Evolutionary conservation across 2,113 vertebrate species (phyloP).

Genomic region (Panthera uncia): DNA sequence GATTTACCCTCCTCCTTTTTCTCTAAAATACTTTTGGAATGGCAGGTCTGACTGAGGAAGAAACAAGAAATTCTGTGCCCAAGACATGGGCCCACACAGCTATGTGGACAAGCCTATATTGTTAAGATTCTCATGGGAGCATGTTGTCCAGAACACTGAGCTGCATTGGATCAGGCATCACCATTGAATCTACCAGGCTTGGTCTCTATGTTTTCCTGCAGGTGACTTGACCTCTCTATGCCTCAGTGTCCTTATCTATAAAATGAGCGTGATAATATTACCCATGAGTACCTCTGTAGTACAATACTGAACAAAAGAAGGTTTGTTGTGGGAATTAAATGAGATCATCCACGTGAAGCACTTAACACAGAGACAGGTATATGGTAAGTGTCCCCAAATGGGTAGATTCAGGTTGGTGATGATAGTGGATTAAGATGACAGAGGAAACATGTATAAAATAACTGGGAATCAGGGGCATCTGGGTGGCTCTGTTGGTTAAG

Average conservation of each 20-base stretch:
- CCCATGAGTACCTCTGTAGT: background rate
- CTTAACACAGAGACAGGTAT: background rate
- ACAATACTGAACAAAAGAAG: background rate
- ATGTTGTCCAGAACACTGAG: background rate
- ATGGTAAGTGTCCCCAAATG: background rate
- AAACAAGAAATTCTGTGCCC: constrained; percentile 18
- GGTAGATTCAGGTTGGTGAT: background rate
- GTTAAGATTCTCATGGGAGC: background rate
- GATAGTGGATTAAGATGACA: background rate
- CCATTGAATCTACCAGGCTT: background rate
- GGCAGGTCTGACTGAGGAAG: background rate
- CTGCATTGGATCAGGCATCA: background rate
- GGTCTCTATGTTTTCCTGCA: background rate
- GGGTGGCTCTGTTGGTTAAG: too few relatives aligned
- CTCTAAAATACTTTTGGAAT: constrained; percentile 5
- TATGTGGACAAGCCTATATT: background rate
- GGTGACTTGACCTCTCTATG: background rate
- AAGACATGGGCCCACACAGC: background rate
- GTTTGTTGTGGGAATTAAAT: background rate
- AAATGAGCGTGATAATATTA: background rate
- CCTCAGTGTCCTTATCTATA: background rate
- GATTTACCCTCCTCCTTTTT: background rate
- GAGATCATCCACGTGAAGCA: background rate
- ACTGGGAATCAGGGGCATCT: background rate
- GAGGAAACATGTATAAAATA: background rate